Evolutionary conservation across 2,888 invertebrate species (phyloP).

Genomic region (Aspidiotus destructor): DNA sequence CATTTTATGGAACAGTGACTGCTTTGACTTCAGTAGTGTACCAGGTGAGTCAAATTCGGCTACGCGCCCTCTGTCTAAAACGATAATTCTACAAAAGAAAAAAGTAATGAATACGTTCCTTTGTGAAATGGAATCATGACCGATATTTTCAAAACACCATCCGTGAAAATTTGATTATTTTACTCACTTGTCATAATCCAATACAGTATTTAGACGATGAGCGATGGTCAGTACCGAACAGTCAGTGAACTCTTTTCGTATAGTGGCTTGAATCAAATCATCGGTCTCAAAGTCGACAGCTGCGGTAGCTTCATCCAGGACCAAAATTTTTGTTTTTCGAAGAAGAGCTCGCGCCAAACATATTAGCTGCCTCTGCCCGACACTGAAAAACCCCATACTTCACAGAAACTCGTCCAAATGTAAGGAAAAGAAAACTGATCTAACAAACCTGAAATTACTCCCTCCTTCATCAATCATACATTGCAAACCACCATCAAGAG

Average conservation of each 20-base stretch:
- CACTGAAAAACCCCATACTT: constrained; percentile 48
- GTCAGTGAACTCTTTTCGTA: constrained; percentile 70
- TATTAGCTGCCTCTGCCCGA: constrained; percentile 77
- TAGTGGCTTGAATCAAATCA: constrained; percentile 79
- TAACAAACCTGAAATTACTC: constrained; percentile 53
- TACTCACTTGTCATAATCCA: constrained; percentile 64
- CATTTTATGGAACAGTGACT: constrained; percentile 68
- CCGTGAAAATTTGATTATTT: constrained; percentile 11
- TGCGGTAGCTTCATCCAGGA: constrained; percentile 81
- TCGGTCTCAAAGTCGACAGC: constrained; percentile 86
- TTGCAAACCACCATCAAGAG: constrained; percentile 62
- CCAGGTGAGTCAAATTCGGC: constrained; percentile 68
- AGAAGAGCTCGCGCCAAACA: constrained; percentile 75
- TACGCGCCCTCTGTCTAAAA: constrained; percentile 65
- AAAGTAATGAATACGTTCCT: background rate
- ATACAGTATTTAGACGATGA: constrained; percentile 85
- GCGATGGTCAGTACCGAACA: constrained; percentile 88
- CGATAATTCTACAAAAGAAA: constrained; percentile 56
- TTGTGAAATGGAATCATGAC: background rate
- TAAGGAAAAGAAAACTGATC: constrained; percentile 41
- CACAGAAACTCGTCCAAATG: background rate
- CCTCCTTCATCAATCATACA: constrained; percentile 86
- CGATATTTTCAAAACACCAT: background rate
- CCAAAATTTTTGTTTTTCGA: constrained; percentile 72
- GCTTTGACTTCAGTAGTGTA: constrained; percentile 56